Evolutionary conservation across 2,797 vertebrate species (phyloP).

Genomic region (Coccyzus lansbergi): DNA sequence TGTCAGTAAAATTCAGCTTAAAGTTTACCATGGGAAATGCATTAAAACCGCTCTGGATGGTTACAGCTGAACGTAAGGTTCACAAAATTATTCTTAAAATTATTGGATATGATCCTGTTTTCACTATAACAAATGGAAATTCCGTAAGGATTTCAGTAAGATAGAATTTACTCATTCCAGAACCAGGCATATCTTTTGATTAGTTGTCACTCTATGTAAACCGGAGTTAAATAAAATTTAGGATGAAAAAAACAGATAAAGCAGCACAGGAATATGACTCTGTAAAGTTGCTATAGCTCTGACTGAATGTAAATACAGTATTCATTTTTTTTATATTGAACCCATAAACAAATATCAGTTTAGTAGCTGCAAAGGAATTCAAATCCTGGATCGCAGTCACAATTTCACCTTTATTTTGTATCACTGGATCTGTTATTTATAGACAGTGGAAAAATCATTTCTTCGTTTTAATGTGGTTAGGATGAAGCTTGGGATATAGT

Average conservation of each 20-base stretch:
- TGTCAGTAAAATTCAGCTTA: slow-evolving; percentile 7
- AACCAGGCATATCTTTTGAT: slow-evolving; percentile 6
- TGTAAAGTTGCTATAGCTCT: background rate
- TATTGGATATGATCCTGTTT: background rate
- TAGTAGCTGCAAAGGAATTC: background rate
- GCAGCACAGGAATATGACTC: background rate
- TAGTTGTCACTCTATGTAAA: background rate
- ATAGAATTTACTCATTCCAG: background rate
- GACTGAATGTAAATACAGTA: background rate
- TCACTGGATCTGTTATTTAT: background rate
- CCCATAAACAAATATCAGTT: slow-evolving; percentile 14
- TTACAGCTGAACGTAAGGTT: background rate
- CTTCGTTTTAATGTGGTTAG: background rate
- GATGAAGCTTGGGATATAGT: background rate
- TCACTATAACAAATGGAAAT: background rate
- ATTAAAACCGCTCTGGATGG: background rate
- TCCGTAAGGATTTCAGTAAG: background rate
- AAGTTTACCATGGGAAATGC: background rate
- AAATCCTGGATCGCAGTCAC: background rate
- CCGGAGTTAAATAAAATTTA: background rate
- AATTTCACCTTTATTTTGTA: background rate
- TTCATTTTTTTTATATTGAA: background rate
- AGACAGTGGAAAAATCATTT: background rate
- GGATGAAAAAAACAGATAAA: background rate
- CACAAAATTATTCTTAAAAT: background rate